These are phyloP conservation scores for Cerastis rubricosa DNA, from an alignment of 2,888 invertebrate genomes.

Conservation along the genomic window DNA sequence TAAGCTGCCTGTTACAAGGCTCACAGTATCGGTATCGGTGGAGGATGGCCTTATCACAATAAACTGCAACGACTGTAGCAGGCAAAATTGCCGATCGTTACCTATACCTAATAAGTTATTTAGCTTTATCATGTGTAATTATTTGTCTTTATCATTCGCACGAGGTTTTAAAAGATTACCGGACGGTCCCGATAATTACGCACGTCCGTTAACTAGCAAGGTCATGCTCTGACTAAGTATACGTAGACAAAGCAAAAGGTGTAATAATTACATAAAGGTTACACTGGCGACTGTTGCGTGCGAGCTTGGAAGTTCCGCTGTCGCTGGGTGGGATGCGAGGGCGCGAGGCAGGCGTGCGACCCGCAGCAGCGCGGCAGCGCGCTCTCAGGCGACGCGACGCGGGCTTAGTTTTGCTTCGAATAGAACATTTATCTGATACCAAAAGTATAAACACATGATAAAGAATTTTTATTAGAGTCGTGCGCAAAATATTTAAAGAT, in stretches of 20 bases:
- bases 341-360: not conserved
- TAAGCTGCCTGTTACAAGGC: not conserved
- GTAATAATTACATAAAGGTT: not conserved
- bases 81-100: not conserved
- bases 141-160: conserved; percentile 26
- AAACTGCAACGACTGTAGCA: not conserved
- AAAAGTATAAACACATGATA: conserved; percentile 38
- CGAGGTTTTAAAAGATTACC: conserved; percentile 33
- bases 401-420: conserved; percentile 54
- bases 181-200: conserved; percentile 15
- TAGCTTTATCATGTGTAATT: conserved; percentile 26
- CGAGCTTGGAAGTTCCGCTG: not conserved
- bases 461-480: conserved; percentile 44
- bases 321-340: not conserved
- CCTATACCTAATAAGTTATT: not conserved
- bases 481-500: conserved; percentile 50
- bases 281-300: not conserved
- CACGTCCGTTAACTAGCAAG: conserved; percentile 24
- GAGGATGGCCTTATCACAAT: not conserved
- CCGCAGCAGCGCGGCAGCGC: not conserved
- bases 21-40: not conserved
- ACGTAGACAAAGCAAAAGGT: conserved; percentile 6
- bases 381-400: not conserved
- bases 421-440: conserved; percentile 52
- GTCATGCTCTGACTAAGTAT: conserved; percentile 17